Evolutionary conservation across 2,888 invertebrate species (phyloP).

Genomic region (Latrodectus hesperus): DNA sequence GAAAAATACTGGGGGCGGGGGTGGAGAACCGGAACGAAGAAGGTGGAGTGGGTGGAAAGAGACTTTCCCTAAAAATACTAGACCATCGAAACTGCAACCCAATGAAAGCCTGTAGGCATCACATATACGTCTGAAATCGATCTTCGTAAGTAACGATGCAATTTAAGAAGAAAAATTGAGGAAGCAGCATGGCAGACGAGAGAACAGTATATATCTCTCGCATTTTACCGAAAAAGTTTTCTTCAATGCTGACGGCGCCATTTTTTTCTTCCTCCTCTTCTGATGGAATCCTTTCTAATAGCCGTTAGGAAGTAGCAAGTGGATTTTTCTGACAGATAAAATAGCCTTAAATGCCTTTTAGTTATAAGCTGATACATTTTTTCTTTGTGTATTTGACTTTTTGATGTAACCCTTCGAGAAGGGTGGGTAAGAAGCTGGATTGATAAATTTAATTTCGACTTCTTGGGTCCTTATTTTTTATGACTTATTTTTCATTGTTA

Average conservation of each 20-base stretch:
- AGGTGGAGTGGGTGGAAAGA: neutral
- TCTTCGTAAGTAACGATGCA: slow-evolving; percentile 58
- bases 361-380: no score
- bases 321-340: no score
- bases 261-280: slow-evolving; percentile 5
- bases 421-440: no score
- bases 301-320: no score
- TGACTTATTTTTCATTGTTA: no score
- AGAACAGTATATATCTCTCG: slow-evolving; percentile 11
- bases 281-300: neutral
- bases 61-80: slow-evolving; percentile 27
- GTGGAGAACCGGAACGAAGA: neutral
- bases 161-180: slow-evolving; percentile 34
- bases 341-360: no score
- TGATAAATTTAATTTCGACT: no score
- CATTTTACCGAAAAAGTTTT: slow-evolving; percentile 1
- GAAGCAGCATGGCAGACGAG: slow-evolving; percentile 13
- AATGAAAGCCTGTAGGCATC: slow-evolving; percentile 34
- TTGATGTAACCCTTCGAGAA: no score
- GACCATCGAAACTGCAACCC: slow-evolving; percentile 27
- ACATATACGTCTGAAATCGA: slow-evolving; percentile 40
- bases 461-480: no score
- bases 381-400: no score
- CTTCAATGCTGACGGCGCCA: slow-evolving; percentile 8
- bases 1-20: neutral